phyloP scores from a whole-genome alignment of 2,888 invertebrate species.

The Abrostola triplasia region DNA sequence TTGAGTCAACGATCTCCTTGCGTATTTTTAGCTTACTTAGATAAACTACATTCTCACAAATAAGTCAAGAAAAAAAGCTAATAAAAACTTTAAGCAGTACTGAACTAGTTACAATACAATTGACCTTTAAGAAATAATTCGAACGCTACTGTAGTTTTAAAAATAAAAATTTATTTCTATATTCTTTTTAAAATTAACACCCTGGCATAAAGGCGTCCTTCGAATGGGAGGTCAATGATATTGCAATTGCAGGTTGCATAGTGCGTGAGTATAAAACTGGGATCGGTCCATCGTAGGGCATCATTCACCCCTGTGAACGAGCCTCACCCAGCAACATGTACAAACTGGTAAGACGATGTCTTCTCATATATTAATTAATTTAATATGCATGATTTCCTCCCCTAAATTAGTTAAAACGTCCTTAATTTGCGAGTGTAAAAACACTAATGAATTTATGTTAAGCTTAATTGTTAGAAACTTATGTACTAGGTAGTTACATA shows the following conservation, averaged over 20 bases:
- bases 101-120: constrained; percentile 5
- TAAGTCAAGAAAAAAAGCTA: too few species aligned
- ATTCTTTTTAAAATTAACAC: constrained; percentile 34
- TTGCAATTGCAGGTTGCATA: constrained; percentile 50
- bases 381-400: too few species aligned
- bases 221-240: constrained; percentile 63
- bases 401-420: too few species aligned
- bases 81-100: not conserved
- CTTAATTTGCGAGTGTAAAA: too few species aligned
- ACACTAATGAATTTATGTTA: too few species aligned
- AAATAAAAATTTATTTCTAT: constrained; percentile 1
- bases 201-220: constrained; percentile 49
- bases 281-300: constrained; percentile 59
- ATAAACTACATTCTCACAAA: too few species aligned
- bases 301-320: constrained; percentile 68
- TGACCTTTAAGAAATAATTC: constrained; percentile 27
- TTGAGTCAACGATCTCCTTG: too few species aligned
- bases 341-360: constrained; percentile 66
- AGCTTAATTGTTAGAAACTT: too few species aligned
- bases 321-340: constrained; percentile 63
- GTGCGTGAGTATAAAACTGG: constrained; percentile 64
- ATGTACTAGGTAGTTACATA: too few species aligned
- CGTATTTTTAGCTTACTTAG: too few species aligned
- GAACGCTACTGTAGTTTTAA: constrained; percentile 1
- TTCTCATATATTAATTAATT: constrained; percentile 10